Conservation (phyloP, 2,888 invertebrate species). For the Eupelmus urozonus region DNA sequence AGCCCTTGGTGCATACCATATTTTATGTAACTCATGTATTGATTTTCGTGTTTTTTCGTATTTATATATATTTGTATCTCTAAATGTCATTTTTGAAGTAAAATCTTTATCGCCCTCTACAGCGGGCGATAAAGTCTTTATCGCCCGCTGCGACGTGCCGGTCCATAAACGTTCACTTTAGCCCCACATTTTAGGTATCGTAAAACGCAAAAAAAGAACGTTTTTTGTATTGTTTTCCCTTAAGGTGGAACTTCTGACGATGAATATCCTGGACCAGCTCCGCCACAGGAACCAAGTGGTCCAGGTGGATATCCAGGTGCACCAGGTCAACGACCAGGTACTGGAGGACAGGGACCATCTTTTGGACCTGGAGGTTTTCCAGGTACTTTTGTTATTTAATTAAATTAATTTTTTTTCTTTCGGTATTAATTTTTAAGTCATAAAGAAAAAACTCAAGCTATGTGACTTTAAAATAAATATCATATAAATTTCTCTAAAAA, state of each 20-base stretch:
- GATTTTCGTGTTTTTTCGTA: too few relatives aligned
- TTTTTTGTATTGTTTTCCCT: background rate
- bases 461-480: too few relatives aligned
- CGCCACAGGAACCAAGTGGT: constrained; percentile 58
- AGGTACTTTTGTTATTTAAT: constrained; percentile 26
- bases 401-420: background rate
- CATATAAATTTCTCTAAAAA: too few relatives aligned
- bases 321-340: constrained; percentile 3
- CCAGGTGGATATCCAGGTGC: constrained; percentile 60
- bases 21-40: too few relatives aligned
- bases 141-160: too few relatives aligned
- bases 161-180: too few relatives aligned
- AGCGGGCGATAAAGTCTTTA: too few relatives aligned
- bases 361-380: constrained; percentile 46
- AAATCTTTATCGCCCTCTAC: too few relatives aligned
- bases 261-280: constrained; percentile 57
- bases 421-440: background rate
- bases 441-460: too few relatives aligned
- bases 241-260: constrained; percentile 45
- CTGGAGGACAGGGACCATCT: constrained; percentile 64
- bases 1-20: too few relatives aligned
- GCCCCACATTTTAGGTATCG: background rate
- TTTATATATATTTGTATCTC: too few relatives aligned
- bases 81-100: too few relatives aligned
- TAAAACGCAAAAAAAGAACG: background rate